These are phyloP conservation scores for Prinia subflava DNA, from an alignment of 2,113 vertebrate genomes.

Conservation along the genomic window DNA sequence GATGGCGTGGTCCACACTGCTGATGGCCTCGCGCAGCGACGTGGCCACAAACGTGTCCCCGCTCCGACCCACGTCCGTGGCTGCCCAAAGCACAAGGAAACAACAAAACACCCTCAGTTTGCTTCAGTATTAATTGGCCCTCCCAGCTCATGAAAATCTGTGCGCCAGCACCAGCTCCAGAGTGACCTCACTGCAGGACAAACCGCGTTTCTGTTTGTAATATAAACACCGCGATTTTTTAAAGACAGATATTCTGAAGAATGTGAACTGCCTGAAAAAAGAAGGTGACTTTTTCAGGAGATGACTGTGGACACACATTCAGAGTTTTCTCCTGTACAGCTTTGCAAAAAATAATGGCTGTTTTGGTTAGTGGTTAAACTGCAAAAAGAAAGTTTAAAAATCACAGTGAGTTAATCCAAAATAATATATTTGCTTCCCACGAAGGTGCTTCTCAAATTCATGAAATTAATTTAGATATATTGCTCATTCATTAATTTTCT, in stretches of 20 bases:
- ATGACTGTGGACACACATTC: not conserved
- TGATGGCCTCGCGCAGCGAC: slow-evolving; percentile 70
- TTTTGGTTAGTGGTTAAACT: not conserved
- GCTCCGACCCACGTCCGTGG: slow-evolving; percentile 34
- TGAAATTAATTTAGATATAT: not conserved
- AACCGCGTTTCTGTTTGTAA: fast-evolving
- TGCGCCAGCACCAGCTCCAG: fast-evolving
- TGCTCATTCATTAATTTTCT: not conserved
- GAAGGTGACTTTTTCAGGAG: not conserved
- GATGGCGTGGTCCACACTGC: slow-evolving; percentile 73
- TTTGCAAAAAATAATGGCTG: not conserved
- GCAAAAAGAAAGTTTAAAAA: not conserved
- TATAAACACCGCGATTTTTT: fast-evolving
- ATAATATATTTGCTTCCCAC: not conserved
- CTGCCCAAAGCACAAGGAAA: slow-evolving; percentile 21
- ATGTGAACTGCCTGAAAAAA: not conserved
- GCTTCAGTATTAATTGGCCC: not conserved
- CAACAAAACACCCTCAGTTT: not conserved
- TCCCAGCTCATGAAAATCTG: not conserved
- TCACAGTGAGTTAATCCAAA: not conserved
- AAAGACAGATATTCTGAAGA: not conserved
- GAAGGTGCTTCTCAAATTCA: not conserved
- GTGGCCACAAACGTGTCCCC: slow-evolving; percentile 70
- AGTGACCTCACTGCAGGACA: not conserved
- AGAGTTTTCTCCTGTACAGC: not conserved